phyloP scores from a whole-genome alignment of 2,797 vertebrate species.

The Lagodon rhomboides region DNA sequence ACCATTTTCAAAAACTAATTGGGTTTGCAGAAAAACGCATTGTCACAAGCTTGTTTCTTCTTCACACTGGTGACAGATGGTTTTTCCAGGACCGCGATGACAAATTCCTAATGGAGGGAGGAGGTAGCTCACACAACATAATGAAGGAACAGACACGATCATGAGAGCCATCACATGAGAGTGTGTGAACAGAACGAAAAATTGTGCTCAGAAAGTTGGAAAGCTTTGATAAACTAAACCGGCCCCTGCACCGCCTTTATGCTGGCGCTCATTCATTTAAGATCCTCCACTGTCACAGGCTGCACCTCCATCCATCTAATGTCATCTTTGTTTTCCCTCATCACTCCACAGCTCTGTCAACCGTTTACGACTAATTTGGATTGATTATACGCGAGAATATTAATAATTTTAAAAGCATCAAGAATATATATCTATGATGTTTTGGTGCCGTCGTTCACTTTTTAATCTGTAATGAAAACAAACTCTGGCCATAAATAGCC shows the following conservation, averaged over 20 bases:
- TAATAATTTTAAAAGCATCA: slow-evolving; percentile 21
- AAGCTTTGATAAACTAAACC: not conserved
- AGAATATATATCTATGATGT: slow-evolving; percentile 15
- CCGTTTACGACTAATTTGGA: slow-evolving; percentile 24
- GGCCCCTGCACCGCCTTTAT: not conserved
- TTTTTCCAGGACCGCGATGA: not conserved
- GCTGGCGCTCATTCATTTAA: slow-evolving; percentile 27
- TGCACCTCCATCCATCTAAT: slow-evolving; percentile 20
- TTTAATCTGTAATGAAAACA: slow-evolving; percentile 18
- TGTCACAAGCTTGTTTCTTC: not conserved
- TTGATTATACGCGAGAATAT: slow-evolving; percentile 21
- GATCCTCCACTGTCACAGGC: slow-evolving; percentile 9
- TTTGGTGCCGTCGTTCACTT: not conserved
- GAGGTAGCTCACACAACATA: not conserved
- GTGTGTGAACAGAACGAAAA: not conserved
- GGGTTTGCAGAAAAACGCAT: not conserved
- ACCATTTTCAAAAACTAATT: not conserved
- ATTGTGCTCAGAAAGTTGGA: not conserved
- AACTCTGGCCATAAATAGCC: not conserved
- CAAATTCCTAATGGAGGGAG: not conserved
- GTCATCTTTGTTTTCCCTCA: slow-evolving; percentile 10
- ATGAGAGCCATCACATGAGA: not conserved
- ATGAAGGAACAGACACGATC: not conserved
- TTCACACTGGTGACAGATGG: no score
- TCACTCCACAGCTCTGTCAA: slow-evolving; percentile 16